Conservation (phyloP, 2,113 vertebrate genomes). For the Hemiprocne comata region DNA sequence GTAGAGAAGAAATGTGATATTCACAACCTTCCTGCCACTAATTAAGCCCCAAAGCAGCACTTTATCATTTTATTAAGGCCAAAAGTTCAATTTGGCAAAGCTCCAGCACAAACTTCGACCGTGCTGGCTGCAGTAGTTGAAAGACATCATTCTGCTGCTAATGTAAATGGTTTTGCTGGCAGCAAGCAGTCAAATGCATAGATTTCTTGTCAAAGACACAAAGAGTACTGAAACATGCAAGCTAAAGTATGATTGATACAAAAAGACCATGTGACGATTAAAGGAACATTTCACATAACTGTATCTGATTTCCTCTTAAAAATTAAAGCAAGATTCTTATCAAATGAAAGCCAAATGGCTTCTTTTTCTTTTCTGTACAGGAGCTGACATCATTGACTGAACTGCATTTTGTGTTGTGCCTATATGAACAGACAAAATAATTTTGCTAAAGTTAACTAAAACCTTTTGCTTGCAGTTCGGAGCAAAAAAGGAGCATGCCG, state of each 20-base stretch:
- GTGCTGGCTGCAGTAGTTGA: background rate
- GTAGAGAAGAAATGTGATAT: slow-evolving; percentile 11
- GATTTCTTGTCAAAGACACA: slow-evolving; percentile 12
- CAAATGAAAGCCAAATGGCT: background rate
- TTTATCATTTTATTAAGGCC: background rate
- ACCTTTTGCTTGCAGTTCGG: background rate
- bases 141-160: background rate
- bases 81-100: slow-evolving; percentile 15
- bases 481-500: background rate
- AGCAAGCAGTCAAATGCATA: background rate
- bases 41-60: background rate
- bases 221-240: background rate
- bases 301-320: background rate
- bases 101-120: background rate
- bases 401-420: background rate
- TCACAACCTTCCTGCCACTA: background rate
- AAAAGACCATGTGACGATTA: background rate
- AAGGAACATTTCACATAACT: background rate
- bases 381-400: background rate
- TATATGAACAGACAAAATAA: background rate
- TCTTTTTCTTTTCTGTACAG: background rate
- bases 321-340: background rate
- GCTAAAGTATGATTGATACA: background rate
- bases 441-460: background rate
- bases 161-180: slow-evolving; percentile 22